Conservation (phyloP, 2,797 vertebrate species). For the Hirundo rustica region DNA sequence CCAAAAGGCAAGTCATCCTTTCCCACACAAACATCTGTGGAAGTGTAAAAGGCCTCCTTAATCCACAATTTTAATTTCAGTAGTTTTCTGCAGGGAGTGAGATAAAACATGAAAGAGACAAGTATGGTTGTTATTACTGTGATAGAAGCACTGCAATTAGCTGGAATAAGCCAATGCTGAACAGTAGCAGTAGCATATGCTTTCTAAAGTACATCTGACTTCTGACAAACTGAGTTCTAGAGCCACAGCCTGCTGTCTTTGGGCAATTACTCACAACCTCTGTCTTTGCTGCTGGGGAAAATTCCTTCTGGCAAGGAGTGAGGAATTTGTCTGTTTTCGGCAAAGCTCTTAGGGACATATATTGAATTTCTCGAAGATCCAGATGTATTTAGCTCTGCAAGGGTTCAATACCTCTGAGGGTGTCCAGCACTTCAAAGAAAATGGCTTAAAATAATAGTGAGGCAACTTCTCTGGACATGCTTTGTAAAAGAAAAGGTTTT, state of each 20-base stretch:
- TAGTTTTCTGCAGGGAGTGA: neutral
- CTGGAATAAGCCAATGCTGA: neutral
- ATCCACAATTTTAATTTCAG: neutral
- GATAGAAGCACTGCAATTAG: neutral
- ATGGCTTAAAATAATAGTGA: no score
- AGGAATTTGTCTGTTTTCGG: neutral
- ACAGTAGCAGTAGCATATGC: neutral
- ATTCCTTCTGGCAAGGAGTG: neutral
- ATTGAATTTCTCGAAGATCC: neutral
- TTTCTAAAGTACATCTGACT: neutral
- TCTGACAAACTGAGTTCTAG: neutral
- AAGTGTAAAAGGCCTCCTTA: neutral
- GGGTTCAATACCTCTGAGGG: no score
- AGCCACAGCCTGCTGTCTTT: neutral
- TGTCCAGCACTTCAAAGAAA: no score
- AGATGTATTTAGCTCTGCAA: no score
- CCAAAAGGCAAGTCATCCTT: neutral
- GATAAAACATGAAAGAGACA: neutral
- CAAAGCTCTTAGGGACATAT: neutral
- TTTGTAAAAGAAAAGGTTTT: no score
- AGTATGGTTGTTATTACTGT: neutral
- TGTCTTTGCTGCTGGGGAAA: neutral
- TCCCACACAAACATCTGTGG: conserved; percentile 18
- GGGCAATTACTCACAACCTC: neutral
- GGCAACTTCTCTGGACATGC: no score